Base-by-base conservation (phyloP, 2,797 vertebrate genomes). In the Leptodactylus fallax region DNA sequence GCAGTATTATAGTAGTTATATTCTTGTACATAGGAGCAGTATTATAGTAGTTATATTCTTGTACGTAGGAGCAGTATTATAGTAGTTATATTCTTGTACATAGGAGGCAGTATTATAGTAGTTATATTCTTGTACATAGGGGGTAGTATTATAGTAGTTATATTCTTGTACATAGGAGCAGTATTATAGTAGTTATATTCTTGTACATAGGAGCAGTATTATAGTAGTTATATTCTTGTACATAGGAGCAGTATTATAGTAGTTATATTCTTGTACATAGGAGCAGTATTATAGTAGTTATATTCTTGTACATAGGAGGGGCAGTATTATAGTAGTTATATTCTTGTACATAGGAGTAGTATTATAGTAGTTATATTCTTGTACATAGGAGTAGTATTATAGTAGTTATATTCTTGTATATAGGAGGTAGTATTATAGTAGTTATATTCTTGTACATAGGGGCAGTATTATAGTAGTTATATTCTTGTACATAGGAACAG, bases 321-420 rank as follows among this genome's bases (percentile, higher is more conserved):
- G 71, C 71, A 74, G 71, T 74, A 74, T 74, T 72, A 72, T 72
- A 72, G 69, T 72, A 72, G 69, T 72, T 72, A 72, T 72, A 72
- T 69, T 69, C 14, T 25, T 67, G 63, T 67, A 67, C 11, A 67
- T 14, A 67, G 63, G 63, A 17, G 67, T 27, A 69, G 67, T 69
- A 69, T 69, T 69, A 69, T 69, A 69, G 25, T 69, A 69, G 67
- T 69, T 69, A 65, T 65, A 36, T 69, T 69, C 67, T 36, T 69
- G 67, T 36, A 69, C 13, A 69, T 69, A 69, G 67, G 25, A 17
- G 27, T 25, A 69, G 67, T 69, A 69, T 69, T 69, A 69, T 69
- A 69, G 67, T 69, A 69, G 67, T 69, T 69, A 69, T 69, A 69
- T 69, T 17, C 27, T 69, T 69, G 25, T 69, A 36, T 4, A 36